Conservation (phyloP, 2,888 invertebrate genomes). For the Ditula angustiorana region DNA sequence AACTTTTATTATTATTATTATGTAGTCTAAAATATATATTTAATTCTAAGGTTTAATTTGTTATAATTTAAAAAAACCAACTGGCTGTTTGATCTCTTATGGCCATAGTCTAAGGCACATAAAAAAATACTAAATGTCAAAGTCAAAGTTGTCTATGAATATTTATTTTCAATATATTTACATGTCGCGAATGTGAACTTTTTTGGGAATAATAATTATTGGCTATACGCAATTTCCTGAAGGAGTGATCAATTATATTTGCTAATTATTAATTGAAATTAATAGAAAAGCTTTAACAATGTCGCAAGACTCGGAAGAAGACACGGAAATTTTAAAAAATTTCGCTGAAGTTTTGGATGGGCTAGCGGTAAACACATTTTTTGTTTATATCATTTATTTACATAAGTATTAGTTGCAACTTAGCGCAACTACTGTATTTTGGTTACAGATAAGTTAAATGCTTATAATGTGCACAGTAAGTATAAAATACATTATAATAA, state of each 20-base stretch:
- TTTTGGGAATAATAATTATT: neutral
- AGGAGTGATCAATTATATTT: neutral
- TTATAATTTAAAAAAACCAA: no score
- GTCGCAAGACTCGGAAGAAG: constrained; percentile 64
- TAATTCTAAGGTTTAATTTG: no score
- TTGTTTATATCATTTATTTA: neutral
- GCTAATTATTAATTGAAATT: neutral
- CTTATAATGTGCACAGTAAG: neutral
- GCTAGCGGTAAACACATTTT: constrained; percentile 58
- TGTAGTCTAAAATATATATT: no score
- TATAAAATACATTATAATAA: neutral
- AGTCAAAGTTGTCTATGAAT: neutral
- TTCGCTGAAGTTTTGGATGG: constrained; percentile 62
- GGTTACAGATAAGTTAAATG: neutral
- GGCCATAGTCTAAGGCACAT: no score
- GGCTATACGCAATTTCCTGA: neutral
- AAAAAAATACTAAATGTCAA: constrained; percentile 2
- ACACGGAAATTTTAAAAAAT: constrained; percentile 62
- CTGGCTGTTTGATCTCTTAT: neutral
- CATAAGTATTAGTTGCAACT: neutral
- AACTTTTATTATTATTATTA: no score
- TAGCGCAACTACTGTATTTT: neutral
- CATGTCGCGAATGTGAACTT: neutral
- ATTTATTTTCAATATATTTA: neutral
- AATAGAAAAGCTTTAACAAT: constrained; percentile 46